Conservation (phyloP, 2,113 vertebrate species). For the Cisticola juncidis region DNA sequence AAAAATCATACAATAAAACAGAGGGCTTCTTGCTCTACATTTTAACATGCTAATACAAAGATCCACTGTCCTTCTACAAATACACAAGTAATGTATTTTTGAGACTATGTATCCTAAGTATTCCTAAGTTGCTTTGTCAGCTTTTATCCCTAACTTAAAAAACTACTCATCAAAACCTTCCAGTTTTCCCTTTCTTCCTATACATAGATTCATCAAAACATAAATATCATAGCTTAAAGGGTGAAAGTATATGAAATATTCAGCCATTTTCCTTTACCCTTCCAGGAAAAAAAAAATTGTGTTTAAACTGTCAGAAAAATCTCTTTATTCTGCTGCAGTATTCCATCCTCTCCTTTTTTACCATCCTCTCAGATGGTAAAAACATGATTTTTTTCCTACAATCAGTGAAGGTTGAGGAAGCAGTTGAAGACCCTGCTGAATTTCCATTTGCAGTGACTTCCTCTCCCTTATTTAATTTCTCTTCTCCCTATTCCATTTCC, state of each 20-base stretch:
- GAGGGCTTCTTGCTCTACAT: neutral
- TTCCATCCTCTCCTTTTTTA: neutral
- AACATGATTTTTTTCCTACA: fast-evolving
- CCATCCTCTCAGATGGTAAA: neutral
- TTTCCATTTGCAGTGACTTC: neutral
- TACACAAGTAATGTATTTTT: neutral
- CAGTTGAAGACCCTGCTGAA: neutral
- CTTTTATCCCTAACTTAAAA: neutral
- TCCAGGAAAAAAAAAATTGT: neutral
- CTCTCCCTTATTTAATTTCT: neutral
- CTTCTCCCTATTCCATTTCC: neutral
- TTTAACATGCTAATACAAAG: neutral
- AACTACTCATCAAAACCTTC: neutral
- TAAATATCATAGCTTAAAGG: neutral
- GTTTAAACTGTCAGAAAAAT: neutral
- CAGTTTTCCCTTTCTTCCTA: neutral
- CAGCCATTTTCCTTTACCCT: neutral
- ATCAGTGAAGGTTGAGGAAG: neutral
- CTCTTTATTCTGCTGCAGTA: neutral
- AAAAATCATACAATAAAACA: neutral
- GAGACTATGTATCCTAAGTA: neutral
- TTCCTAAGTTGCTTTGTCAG: neutral
- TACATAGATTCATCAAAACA: neutral
- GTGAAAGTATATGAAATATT: neutral
- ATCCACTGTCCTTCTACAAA: neutral